Conservation (phyloP, 2,797 vertebrate genomes). For the Furcifer pardalis region DNA sequence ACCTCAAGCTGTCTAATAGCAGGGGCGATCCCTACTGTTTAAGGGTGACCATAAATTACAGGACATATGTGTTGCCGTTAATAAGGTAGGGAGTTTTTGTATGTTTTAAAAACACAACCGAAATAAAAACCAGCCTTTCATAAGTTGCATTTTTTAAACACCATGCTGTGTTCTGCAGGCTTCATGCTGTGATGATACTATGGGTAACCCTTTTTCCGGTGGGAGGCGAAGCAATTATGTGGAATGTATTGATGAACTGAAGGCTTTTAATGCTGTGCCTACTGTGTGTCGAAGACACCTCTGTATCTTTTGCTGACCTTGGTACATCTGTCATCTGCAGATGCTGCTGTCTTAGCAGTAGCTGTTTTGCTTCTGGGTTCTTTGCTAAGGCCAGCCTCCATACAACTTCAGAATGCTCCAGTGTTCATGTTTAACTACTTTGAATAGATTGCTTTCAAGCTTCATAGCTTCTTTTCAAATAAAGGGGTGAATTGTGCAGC, state of each 20-base stretch:
- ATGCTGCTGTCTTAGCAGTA: background rate
- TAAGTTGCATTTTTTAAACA: constrained; percentile 30
- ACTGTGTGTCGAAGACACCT: constrained; percentile 26
- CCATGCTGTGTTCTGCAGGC: background rate
- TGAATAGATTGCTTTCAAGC: background rate
- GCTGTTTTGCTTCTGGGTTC: background rate
- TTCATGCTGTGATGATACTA: constrained; percentile 11
- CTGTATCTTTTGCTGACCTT: constrained; percentile 40
- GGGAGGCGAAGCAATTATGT: constrained; percentile 53
- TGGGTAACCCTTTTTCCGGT: constrained; percentile 52
- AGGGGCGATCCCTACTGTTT: no score
- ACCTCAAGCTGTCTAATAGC: no score
- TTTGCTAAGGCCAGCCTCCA: background rate
- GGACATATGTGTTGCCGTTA: constrained; percentile 11
- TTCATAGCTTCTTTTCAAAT: background rate
- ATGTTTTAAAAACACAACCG: background rate
- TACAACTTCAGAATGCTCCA: background rate
- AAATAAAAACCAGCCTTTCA: constrained; percentile 36
- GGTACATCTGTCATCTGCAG: background rate
- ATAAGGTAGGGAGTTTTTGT: background rate
- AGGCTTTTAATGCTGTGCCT: constrained; percentile 27
- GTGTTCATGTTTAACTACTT: background rate
- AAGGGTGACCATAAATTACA: no score
- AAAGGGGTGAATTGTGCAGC: no score
- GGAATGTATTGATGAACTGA: constrained; percentile 29